Evolutionary conservation across 1,140 invertebrate species (phyloP), one percentile per base, ranked within the genome.

Genomic region (Lethrus apterus): DNA sequence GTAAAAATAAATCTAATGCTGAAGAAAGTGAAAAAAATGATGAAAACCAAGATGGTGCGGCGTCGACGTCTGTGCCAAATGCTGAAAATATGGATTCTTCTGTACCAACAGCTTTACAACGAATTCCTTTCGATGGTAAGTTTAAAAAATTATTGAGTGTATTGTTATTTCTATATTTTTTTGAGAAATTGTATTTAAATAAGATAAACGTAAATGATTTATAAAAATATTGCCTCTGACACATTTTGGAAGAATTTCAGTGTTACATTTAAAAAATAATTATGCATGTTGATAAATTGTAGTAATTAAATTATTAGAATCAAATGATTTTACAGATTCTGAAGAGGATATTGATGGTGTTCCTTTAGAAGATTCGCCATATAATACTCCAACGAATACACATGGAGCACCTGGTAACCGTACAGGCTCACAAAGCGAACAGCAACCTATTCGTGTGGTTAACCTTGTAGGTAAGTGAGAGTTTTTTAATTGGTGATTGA

Each of bases 1-100:
- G 49, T 54, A 65, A 48, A 54, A 54, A 38, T 48, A 65, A 51
- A 32, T 52, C 45, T 31, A 58, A 64, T 30, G 56, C 58, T 15
- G 49, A 50, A 1, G 43, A 32, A 7, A 11, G 20, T 13, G 2
- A 17, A 32, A 15, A 23, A 23, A 14, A 18, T 13, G 31, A 45
- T 2, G 43, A 45, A 24, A 41, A 26, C 38, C 38, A 11, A 5
- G n/a, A n/a, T n/a, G n/a, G n/a, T n/a, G 18, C n/a, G 24, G 21
- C 13, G 14, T 14, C 8, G 13, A 10, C 7, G 14, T 5, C 5
- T 26, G 31, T 2, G 21, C 14, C 11, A 34, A 24, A 23, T 35
- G 19, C 20, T 17, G 43, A 34, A 17, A 26, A 14, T 7, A 20
- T 24, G 20, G 35, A 47, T 19, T 20, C 30, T 11, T 4, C 26